phyloP scores from a whole-genome alignment of 2,888 invertebrate genomes.

The Eustalomyia histrio region DNA sequence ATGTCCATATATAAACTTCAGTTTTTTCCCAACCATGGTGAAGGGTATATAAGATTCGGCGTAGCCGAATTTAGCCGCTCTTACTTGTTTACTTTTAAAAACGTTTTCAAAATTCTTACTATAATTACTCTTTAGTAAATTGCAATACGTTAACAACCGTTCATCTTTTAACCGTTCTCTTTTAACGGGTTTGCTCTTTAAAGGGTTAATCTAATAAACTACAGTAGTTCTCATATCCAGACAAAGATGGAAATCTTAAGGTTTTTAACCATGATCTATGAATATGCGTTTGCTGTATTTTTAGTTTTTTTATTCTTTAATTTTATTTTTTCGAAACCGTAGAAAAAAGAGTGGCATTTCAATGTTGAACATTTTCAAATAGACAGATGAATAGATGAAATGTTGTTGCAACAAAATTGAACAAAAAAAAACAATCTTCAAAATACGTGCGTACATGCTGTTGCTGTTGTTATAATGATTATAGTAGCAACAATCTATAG shows the following conservation, averaged over 20 bases:
- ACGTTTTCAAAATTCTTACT: no score
- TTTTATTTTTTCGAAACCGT: constrained; percentile 24
- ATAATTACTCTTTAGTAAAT: no score
- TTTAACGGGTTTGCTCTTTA: background rate
- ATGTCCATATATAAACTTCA: no score
- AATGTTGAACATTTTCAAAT: constrained; percentile 61
- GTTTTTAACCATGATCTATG: constrained; percentile 55
- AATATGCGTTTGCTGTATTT: constrained; percentile 51
- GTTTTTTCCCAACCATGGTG: no score
- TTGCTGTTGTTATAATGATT: constrained; percentile 43
- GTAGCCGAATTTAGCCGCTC: no score
- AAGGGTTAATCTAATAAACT: background rate
- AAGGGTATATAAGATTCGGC: no score
- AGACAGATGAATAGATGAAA: constrained; percentile 63
- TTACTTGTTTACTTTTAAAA: no score
- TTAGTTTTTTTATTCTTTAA: no score
- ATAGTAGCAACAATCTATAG: constrained; percentile 7
- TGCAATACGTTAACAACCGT: no score
- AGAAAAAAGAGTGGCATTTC: constrained; percentile 55
- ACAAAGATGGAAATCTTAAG: constrained; percentile 50
- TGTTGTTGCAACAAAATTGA: constrained; percentile 33
- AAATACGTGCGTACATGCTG: constrained; percentile 59
- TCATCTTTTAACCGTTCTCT: no score
- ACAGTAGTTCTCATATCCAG: constrained; percentile 50
- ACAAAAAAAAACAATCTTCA: constrained; percentile 4